Evolutionary conservation across 2,797 vertebrate species (phyloP), one percentile per base, ranked within the genome.

Genomic region (Falco cherrug): DNA sequence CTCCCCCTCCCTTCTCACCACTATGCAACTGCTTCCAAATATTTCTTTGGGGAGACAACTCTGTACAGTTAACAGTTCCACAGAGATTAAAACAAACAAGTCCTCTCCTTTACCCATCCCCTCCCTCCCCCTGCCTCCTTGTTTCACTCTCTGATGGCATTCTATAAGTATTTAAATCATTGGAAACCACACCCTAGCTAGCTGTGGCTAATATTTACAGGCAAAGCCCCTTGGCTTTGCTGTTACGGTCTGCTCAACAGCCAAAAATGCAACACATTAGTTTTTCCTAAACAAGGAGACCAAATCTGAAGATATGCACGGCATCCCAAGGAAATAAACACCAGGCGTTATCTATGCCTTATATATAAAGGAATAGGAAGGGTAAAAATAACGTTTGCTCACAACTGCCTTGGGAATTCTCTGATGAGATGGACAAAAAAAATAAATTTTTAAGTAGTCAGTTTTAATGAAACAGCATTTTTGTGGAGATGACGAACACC

Each of bases 121-220:
- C 41, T 6, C 41, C 41, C 41, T 41, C 41, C 41, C 41, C 41
- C 41, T 15, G 14, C 39, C 28, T 33, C 51, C 37, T 28, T 16
- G 14, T 88, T 95, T 90, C 78, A 61, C 59, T 70, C 81, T 94
- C 88, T 91, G 57, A 63, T 87, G 71, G 70, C 80, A 65, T 83
- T 53, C 70, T 93, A 0, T 82, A 94, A 95, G 90, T 80, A 87
- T 87, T 84, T 84, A 93, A 97, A 93, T 77, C 15, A 74, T 24
- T 54, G 75, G 21, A 67, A 71, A 87, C 43, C 89, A 93, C 89
- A 95, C 73, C 75, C 80, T 64, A 94, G 51, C 59, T 87, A 64
- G 35, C 69, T 92, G 71, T 90, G 80, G 91, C 57, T 77, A 94
- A 29, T 91, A 86, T 61, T 84, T 87, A 50, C 73, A 89, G 64